A percentile compares a stretch with the other conserved stretches of the same genome.
These are phyloP conservation scores for Bujurquina vittata DNA, from an alignment of 2,113 vertebrate species.

Conservation along the genomic window DNA sequence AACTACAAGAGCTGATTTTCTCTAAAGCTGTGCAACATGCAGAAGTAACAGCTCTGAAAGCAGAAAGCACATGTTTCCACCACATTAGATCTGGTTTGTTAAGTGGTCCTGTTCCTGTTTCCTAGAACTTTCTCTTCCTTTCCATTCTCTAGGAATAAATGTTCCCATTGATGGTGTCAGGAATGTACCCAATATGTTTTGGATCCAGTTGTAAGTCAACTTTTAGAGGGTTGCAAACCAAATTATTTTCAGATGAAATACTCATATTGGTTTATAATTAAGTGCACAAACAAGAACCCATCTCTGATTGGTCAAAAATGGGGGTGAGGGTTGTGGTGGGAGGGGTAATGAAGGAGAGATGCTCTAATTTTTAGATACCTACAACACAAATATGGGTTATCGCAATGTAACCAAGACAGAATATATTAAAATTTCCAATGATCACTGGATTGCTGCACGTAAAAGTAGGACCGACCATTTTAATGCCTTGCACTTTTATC, in stretches of 20 bases:
- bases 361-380: background rate
- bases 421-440: background rate
- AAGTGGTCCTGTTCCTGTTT: background rate
- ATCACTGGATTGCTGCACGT: background rate
- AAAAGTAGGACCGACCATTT: fast-evolving
- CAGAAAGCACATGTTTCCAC: background rate
- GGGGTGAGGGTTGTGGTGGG: background rate
- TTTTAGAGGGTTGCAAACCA: background rate
- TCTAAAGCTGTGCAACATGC: constrained; percentile 5
- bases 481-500: background rate
- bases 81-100: background rate
- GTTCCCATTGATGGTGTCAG: background rate
- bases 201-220: background rate
- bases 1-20: background rate
- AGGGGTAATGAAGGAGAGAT: background rate
- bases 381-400: fast-evolving
- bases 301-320: background rate
- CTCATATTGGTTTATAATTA: background rate
- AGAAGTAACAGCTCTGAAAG: background rate
- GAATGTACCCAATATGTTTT: background rate
- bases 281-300: background rate
- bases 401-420: fast-evolving
- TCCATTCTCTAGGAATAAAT: background rate
- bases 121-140: background rate
- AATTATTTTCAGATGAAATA: background rate